Evolutionary conservation across 2,888 invertebrate genomes (phyloP), one percentile per base, ranked within the genome.

Genomic region (Himalopsyche anomala): DNA sequence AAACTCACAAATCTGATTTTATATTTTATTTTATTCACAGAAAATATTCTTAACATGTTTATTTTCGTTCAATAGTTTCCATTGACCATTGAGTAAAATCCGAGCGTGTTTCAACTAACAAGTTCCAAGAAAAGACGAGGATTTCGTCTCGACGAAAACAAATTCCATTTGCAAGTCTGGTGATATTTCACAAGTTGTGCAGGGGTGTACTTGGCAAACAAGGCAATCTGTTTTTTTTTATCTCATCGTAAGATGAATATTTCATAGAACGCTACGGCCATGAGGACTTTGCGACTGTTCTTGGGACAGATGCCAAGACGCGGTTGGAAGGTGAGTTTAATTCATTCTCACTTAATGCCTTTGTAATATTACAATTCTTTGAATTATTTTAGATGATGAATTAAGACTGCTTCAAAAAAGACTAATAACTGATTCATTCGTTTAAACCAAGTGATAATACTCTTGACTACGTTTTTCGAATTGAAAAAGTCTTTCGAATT

Each of bases 131-230:
- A 62, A 15, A 19, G 62, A 19, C 62, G 62, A 62, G 62, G 19
- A 62, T 62, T 62, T 62, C 62, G 62, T 62, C 62, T 19, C 62
- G 28, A 62, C 62, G 62, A 62, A 62, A 62, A 62, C 62, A 62
- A 62, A 62, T 62, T 62, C 62, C 62, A 62, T 62, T 62, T 62
- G 62, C 62, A 62, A 62, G 62, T 62, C 62, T n/a, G 62, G 62
- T 28, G 62, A 62, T 62, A 62, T 62, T 62, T 62, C 28, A 62
- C 62, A 62, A 62, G 62, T 62, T 62, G 62, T 62, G n/a, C 62
- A n/a, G 19, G 62, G 62, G 28, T 28, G 62, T 62, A 62, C 62
- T 62, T 62, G 62, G 62, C 62, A 62, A 62, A 62, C 62, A 62
- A 62, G 62, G 62, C 62, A 62, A 62, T 62, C 62, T 62, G 62